Conservation (phyloP, 2,797 vertebrate genomes). For the Pogonophryne albipinna region DNA sequence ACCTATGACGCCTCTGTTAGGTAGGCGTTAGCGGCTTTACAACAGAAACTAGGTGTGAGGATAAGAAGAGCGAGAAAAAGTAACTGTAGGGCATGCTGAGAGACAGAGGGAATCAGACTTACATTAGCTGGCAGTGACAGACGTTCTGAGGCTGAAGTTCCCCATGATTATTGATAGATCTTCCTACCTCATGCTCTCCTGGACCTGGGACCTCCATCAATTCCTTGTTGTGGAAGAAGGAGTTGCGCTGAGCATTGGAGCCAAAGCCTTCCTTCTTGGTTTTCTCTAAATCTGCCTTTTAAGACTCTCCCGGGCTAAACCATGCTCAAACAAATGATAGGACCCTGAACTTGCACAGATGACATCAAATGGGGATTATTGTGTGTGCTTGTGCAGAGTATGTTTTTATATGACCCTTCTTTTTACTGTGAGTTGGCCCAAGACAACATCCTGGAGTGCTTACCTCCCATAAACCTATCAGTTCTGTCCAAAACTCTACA, state of each 20-base stretch:
- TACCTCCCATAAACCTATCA: neutral
- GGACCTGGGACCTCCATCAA: conserved; percentile 69
- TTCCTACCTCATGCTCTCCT: conserved; percentile 82
- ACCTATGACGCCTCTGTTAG: conserved; percentile 32
- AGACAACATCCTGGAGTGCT: neutral
- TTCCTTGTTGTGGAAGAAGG: conserved; percentile 68
- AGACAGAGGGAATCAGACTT: conserved; percentile 50
- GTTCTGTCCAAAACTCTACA: neutral
- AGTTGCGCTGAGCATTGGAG: conserved; percentile 68
- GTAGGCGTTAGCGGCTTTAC: conserved; percentile 40
- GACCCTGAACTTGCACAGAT: conserved; percentile 77
- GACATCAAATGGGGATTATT: conserved; percentile 4
- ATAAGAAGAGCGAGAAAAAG: conserved; percentile 21
- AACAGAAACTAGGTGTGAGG: conserved; percentile 18
- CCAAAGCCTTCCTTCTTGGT: conserved; percentile 81
- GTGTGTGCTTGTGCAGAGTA: neutral
- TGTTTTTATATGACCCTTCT: neutral
- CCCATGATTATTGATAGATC: conserved; percentile 1
- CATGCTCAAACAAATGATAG: conserved; percentile 75
- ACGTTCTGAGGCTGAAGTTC: conserved; percentile 52
- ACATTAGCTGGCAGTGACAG: conserved; percentile 71
- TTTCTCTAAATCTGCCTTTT: conserved; percentile 69
- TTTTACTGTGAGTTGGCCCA: neutral
- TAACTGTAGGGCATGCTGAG: conserved; percentile 2
- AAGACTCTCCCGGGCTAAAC: conserved; percentile 76